These are phyloP conservation scores for Aphaenogaster floridana DNA, from an alignment of 1,140 invertebrate species.

Conservation along the genomic window DNA sequence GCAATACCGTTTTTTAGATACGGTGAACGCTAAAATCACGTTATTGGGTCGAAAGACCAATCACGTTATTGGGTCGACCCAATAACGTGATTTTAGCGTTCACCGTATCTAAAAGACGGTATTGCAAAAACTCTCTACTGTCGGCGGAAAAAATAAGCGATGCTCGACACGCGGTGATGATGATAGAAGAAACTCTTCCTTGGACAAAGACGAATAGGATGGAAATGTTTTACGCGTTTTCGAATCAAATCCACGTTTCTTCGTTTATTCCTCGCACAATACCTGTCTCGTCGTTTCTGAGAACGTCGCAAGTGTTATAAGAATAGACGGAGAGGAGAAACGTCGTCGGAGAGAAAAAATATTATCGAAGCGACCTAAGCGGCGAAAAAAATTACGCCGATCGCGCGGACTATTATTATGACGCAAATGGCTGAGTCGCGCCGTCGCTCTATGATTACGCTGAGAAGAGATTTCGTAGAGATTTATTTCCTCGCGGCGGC, in stretches of 20 bases:
- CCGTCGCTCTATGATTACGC: background rate
- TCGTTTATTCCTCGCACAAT: background rate
- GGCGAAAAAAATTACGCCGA: background rate
- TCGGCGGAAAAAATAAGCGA: background rate
- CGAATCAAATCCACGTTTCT: background rate
- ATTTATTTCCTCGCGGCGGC: background rate
- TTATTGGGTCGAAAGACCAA: too few species aligned
- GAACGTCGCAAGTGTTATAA: background rate
- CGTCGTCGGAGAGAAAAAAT: background rate
- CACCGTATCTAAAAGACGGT: too few species aligned
- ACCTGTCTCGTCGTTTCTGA: background rate
- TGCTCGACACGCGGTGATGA: conserved; percentile 3
- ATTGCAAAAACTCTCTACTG: too few species aligned
- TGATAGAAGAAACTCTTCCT: background rate
- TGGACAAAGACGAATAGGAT: conserved; percentile 3
- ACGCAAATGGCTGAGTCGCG: background rate
- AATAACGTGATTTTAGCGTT: too few species aligned
- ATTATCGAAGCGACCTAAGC: background rate
- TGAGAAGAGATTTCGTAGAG: background rate
- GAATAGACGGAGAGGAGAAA: background rate
- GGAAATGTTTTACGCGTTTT: background rate
- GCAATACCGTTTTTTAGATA: too few species aligned
- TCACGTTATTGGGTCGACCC: too few species aligned
- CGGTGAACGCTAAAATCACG: too few species aligned
- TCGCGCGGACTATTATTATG: background rate